Conservation (phyloP, 2,113 vertebrate species). For the Plecotus auritus region DNA sequence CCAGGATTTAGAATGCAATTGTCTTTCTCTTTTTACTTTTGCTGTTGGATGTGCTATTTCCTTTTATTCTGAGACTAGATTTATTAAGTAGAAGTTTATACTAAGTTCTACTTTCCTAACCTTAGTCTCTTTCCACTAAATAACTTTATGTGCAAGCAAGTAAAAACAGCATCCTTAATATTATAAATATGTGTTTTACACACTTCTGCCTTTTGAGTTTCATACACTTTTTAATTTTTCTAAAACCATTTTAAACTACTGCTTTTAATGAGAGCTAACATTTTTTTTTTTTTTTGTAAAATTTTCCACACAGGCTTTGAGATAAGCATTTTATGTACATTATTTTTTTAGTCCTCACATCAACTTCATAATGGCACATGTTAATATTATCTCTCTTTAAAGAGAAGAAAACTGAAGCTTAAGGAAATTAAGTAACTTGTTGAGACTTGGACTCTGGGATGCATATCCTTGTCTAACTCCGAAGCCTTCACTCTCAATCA, state of each 20-base stretch:
- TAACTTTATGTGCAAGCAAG: background rate
- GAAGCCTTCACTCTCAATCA: background rate
- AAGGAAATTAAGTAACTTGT: background rate
- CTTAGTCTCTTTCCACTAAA: background rate
- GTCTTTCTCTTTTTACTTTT: background rate
- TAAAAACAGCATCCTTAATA: background rate
- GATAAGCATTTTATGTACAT: background rate
- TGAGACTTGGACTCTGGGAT: background rate
- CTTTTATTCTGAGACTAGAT: background rate
- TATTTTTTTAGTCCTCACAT: background rate
- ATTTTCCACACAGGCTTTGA: background rate
- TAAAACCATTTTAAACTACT: slow-evolving; percentile 1
- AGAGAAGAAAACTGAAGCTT: background rate
- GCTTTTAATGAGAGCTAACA: background rate
- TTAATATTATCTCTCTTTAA: background rate
- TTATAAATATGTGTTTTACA: background rate
- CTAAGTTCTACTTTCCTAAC: background rate
- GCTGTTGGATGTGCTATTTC: background rate
- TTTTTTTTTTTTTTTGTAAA: background rate
- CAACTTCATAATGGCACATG: background rate
- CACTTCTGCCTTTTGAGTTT: background rate
- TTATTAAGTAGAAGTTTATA: background rate
- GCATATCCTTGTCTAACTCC: background rate
- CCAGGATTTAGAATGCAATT: background rate
- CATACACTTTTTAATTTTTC: background rate